These are phyloP conservation scores for Hypselothyrea guttata DNA, from an alignment of 2,888 invertebrate species.

Conservation along the genomic window DNA sequence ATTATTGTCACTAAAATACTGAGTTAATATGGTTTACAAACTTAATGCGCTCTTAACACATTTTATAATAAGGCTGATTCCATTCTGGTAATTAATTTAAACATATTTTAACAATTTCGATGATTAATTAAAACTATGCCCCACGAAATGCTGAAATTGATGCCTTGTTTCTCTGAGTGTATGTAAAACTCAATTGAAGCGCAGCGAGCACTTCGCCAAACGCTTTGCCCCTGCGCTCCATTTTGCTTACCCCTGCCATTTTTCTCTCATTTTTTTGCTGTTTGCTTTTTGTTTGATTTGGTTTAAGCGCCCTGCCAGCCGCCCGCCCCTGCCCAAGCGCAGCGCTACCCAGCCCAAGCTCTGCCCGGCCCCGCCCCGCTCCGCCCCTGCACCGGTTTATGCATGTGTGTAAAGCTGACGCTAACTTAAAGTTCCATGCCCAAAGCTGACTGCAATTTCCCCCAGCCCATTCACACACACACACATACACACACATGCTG, in stretches of 20 bases:
- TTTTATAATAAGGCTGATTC: too few relatives aligned
- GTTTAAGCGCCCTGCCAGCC: slow-evolving; percentile 54
- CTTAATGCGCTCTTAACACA: too few relatives aligned
- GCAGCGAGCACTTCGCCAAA: slow-evolving; percentile 52
- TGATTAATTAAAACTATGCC: too few relatives aligned
- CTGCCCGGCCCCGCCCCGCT: slow-evolving; percentile 10
- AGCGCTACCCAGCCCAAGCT: slow-evolving; percentile 4
- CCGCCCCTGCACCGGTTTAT: slow-evolving; percentile 17
- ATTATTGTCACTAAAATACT: too few relatives aligned
- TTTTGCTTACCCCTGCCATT: background rate
- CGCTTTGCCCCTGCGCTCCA: slow-evolving; percentile 44
- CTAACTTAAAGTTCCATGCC: slow-evolving; percentile 60
- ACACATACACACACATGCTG: slow-evolving; percentile 38
- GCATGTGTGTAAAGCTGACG: slow-evolving; percentile 47
- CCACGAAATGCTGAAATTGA: too few relatives aligned
- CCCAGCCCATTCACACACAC: slow-evolving; percentile 51
- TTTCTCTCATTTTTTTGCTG: slow-evolving; percentile 65
- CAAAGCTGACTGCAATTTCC: slow-evolving; percentile 63
- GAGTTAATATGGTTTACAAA: too few relatives aligned
- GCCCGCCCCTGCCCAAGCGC: background rate
- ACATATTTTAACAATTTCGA: too few relatives aligned
- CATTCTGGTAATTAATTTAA: too few relatives aligned
- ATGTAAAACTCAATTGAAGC: slow-evolving; percentile 76
- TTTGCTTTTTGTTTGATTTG: slow-evolving; percentile 76
- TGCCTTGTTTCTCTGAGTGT: too few relatives aligned